A percentile compares a stretch with the other conserved stretches of the same genome.
Evolutionary conservation across 1,140 invertebrate genomes (phyloP).

Genomic region (Macrocentrus cingulum): DNA sequence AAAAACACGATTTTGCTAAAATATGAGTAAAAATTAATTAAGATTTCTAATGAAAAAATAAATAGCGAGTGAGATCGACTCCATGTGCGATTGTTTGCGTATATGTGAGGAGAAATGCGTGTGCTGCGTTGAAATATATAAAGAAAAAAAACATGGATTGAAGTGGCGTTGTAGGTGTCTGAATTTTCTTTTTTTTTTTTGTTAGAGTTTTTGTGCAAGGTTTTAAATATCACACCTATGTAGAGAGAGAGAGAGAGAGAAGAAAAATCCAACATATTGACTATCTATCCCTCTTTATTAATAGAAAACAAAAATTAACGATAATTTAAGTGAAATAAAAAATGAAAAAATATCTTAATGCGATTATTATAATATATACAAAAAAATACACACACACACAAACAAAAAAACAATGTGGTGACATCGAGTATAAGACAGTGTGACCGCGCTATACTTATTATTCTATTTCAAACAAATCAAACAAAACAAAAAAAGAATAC

Average conservation of each 20-base stretch:
- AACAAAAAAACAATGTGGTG: conserved; percentile 18
- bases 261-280: not conserved
- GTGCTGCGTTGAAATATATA: no score
- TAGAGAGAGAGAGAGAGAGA: not conserved
- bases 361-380: not conserved
- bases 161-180: no score
- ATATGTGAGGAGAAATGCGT: no score
- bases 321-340: not conserved
- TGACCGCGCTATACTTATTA: conserved; percentile 26
- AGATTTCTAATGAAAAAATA: no score
- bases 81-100: no score
- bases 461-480: conserved; percentile 13
- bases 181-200: no score
- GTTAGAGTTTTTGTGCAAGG: no score
- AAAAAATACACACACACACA: conserved; percentile 2
- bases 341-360: not conserved
- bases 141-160: no score
- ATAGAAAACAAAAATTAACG: not conserved
- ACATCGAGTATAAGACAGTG: conserved; percentile 20
- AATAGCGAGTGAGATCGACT: no score
- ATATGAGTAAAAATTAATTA: no score
- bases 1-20: no score
- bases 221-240: no score
- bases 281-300: not conserved
- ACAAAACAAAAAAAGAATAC: not conserved